phyloP scores from a whole-genome alignment of 2,797 vertebrate genomes.

The Natrix natrix region DNA sequence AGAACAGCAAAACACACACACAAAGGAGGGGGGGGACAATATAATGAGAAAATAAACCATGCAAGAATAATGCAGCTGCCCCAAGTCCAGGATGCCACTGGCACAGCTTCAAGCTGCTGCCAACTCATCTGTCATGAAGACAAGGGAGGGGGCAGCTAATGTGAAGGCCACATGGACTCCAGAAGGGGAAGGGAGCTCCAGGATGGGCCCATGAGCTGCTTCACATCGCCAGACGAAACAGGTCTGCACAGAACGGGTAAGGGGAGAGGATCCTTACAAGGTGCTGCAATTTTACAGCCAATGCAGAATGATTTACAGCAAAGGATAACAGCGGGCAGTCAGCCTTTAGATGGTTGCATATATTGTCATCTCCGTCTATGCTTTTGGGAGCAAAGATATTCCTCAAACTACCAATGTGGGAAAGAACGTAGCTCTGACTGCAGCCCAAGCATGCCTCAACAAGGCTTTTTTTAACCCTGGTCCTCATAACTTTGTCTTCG shows the following conservation, averaged over 20 bases:
- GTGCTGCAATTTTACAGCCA: neutral
- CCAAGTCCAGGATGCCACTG: constrained; percentile 17
- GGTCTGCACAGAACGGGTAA: neutral
- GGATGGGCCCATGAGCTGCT: neutral
- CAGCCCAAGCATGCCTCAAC: neutral
- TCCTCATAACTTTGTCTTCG: neutral
- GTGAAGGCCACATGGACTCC: constrained; percentile 30
- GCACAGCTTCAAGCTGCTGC: constrained; percentile 30
- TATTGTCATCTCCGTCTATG: neutral
- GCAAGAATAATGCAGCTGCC: neutral
- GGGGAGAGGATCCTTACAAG: too few species aligned
- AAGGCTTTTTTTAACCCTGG: neutral
- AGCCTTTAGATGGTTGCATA: neutral
- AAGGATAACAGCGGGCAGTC: neutral
- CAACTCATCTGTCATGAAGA: constrained; percentile 38
- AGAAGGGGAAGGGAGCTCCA: constrained; percentile 23
- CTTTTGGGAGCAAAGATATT: neutral
- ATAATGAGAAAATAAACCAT: neutral
- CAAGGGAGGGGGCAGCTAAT: constrained; percentile 19
- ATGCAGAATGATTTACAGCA: neutral
- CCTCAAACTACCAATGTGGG: neutral
- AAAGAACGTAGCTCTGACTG: neutral
- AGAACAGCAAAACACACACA: neutral
- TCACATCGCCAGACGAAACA: constrained; percentile 27
- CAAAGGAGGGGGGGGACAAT: neutral